phyloP scores from a whole-genome alignment of 2,797 vertebrate genomes.

The Tenualosa ilisha region DNA sequence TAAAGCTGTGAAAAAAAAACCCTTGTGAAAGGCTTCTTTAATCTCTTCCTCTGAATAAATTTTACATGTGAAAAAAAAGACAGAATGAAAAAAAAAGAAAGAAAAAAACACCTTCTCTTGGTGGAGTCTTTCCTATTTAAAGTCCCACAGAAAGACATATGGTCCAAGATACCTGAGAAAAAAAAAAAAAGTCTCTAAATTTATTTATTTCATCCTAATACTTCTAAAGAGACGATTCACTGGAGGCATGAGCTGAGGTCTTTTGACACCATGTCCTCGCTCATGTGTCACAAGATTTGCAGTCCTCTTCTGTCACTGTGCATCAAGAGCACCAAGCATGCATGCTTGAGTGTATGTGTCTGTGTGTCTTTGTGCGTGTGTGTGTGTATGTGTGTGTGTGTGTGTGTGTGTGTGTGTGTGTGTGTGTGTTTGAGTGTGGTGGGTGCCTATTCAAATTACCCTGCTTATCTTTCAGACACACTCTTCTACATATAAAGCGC shows the following conservation, averaged over 20 bases:
- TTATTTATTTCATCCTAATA: background rate
- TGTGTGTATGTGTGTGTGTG: background rate
- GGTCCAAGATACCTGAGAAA: background rate
- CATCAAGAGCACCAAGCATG: background rate
- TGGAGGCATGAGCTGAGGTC: background rate
- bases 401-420: background rate
- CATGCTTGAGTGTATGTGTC: background rate
- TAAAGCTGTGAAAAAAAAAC: constrained; percentile 2
- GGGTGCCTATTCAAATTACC: background rate
- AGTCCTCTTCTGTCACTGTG: background rate
- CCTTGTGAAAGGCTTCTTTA: constrained; percentile 7
- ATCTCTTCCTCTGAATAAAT: constrained; percentile 16
- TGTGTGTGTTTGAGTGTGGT: background rate
- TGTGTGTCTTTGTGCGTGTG: background rate
- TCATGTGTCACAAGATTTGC: background rate
- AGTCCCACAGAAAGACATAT: background rate
- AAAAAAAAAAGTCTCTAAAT: background rate
- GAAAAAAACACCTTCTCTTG: background rate
- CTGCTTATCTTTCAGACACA: background rate
- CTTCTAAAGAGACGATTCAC: background rate
- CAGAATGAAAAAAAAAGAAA: background rate
- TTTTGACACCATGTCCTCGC: background rate
- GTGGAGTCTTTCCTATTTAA: constrained; percentile 2
- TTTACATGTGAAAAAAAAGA: background rate
- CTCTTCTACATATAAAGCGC: background rate